Base-by-base conservation (phyloP, 2,113 vertebrate species). In the Poicephalus gulielmi region DNA sequence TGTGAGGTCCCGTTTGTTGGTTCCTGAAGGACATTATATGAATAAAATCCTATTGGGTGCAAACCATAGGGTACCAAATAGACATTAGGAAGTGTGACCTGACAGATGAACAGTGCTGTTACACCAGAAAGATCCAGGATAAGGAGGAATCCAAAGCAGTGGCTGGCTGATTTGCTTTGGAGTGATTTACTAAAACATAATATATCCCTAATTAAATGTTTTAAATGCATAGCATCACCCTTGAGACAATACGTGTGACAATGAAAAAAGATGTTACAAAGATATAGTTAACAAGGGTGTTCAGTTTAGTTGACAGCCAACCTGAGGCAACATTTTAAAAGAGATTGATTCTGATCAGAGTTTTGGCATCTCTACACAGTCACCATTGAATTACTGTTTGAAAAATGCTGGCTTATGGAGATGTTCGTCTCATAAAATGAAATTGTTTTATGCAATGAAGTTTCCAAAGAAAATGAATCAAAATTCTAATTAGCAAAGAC, bases 141-240 rank as follows among this genome's bases (percentile, higher is more conserved):
- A 46, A 69, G 18, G 27, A 78, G 44, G 37, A 87, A 85, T 62
- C 22, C 64, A 83, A 88, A 84, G 57, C 49, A 76, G 33, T 18
- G 22, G 33, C 70, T 94, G 41, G 22, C 24, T 77, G 41, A 47
- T 71, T 90, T 82, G 10, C 49, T 66, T 88, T 84, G 55, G 66
- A 81, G 46, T 83, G 47, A 78, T 86, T 83, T 93, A 57, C 60
- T 57, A 39, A 59, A n/a, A 22, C 18, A 55, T 82, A 91, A 88
- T 10, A 88, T 22, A 85, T 70, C 44, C 50, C 82, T 94, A 95
- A 95, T 74, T 94, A 95, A 94, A 97, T 84, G 53, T 88, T 94
- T 93, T 93, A 91, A 95, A 96, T 95, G 82, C 80, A 90, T 92
- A 80, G 11, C 49, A 73, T 59, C 74, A 44, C 71, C 83, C 64